Base-by-base conservation (phyloP, 2,113 vertebrate genomes). In the Eptesicus fuscus region DNA sequence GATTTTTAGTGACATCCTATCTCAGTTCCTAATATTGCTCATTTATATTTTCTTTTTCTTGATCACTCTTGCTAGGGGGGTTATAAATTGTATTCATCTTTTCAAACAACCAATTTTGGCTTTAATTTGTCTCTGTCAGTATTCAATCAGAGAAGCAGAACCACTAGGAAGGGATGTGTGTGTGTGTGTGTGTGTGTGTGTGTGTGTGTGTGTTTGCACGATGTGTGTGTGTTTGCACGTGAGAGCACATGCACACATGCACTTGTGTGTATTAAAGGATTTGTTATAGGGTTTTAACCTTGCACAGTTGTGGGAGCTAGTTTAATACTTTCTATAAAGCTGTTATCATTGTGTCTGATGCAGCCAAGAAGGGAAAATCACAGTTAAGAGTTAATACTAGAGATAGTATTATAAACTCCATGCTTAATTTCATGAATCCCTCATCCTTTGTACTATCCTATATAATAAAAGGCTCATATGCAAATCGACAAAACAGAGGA, bases 81-180 rank as follows among this genome's bases (percentile, higher is more conserved):
- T 90, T 91, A n/a, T 83, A 74, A 49, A 87, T 87, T 76, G 9
- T 84, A 9, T 51, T 96, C 32, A 42, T 82, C 49, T 89, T 96
- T 83, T 91, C 76, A 63, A 85, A 82, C 73, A 88, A 37, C 32
- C 40, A 47, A 9, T 23, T 47, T 91, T 42, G n/a, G 30, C 56
- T 91, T 92, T 91, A 4, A 67, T 69, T 87, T 90, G 37, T 84
- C 51, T 83, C 37, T 32, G 16, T 71, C 18, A 17, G 56, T 83
- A 79, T 94, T 91, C 85, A 83, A 59, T 90, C 77, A 83, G 77
- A 88, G 65, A 85, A 88, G 10, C 70, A 74, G 70, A 71, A n/a
- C 7, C 37, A 56, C 44, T 69, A 20, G 77, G 25, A 67, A 4
- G 11, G 22, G 22, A 4, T 40, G 13, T 35, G 32, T 14, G 17